Conservation (phyloP, 2,113 vertebrate species). For the Prietella phreatophila region DNA sequence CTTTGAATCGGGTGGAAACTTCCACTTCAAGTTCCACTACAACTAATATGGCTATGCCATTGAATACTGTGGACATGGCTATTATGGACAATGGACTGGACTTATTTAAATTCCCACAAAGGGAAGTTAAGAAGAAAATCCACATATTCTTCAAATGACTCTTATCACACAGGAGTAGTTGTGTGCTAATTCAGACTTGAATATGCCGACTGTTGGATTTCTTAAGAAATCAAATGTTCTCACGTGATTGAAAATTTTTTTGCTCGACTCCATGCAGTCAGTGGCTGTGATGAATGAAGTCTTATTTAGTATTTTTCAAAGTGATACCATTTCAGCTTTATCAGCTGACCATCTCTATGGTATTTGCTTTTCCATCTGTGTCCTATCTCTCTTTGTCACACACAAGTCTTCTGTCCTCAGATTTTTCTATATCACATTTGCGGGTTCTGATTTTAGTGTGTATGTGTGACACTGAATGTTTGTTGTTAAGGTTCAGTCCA, state of each 20-base stretch:
- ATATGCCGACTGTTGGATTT: slow-evolving; percentile 23
- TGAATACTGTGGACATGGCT: slow-evolving; percentile 24
- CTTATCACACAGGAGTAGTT: slow-evolving; percentile 6
- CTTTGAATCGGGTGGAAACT: slow-evolving; percentile 79
- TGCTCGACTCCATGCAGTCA: neutral
- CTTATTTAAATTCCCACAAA: slow-evolving; percentile 28
- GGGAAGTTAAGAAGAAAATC: slow-evolving; percentile 4
- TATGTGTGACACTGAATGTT: neutral
- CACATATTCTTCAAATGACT: slow-evolving; percentile 23
- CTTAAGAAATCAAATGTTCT: slow-evolving; percentile 10
- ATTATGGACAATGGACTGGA: slow-evolving; percentile 8
- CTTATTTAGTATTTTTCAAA: slow-evolving; percentile 33
- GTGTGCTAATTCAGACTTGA: slow-evolving; percentile 29
- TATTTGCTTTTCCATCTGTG: neutral
- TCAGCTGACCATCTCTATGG: neutral
- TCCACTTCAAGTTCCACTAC: slow-evolving; percentile 82
- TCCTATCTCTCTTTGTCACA: neutral
- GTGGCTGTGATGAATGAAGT: slow-evolving; percentile 47
- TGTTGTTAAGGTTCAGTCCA: neutral
- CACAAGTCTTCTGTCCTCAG: neutral
- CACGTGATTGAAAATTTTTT: neutral
- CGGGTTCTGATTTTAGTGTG: slow-evolving; percentile 19
- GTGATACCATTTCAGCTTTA: slow-evolving; percentile 11
- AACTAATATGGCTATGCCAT: slow-evolving; percentile 64
- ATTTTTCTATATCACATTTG: slow-evolving; percentile 7